Percentiles rank a stretch among this genome's conserved stretches.
Conservation (phyloP, 2,888 invertebrate genomes). For the Diaprepes abbreviatus region DNA sequence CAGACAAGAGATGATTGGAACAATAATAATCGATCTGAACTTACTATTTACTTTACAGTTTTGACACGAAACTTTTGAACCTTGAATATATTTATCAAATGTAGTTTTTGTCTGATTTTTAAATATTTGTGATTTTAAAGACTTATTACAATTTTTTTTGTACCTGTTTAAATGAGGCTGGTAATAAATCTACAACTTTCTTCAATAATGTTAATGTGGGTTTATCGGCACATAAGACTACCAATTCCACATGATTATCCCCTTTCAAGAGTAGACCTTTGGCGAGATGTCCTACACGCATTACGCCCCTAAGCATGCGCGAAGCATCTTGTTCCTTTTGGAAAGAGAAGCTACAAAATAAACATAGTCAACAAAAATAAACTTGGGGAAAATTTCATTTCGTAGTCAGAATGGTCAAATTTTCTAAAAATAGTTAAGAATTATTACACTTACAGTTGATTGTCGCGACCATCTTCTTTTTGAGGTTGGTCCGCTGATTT, state of each 20-base stretch:
- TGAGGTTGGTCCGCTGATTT: slow-evolving; percentile 66
- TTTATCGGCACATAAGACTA: slow-evolving; percentile 94
- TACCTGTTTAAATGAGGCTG: slow-evolving; percentile 77
- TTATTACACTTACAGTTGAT: slow-evolving; percentile 76
- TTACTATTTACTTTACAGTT: too few relatives aligned
- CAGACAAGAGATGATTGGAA: too few relatives aligned
- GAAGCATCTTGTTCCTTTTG: slow-evolving; percentile 73
- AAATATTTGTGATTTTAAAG: too few relatives aligned
- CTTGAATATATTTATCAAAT: too few relatives aligned
- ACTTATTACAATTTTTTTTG: too few relatives aligned
- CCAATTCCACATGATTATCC: slow-evolving; percentile 91
- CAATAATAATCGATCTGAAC: too few relatives aligned
- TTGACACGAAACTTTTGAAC: too few relatives aligned
- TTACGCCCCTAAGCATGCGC: slow-evolving; percentile 93
- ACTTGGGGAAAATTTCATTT: too few relatives aligned
- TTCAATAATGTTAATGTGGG: slow-evolving; percentile 91
- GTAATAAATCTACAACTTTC: slow-evolving; percentile 85
- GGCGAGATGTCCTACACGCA: slow-evolving; percentile 94
- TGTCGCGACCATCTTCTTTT: slow-evolving; percentile 80
- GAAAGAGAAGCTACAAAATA: slow-evolving; percentile 72
- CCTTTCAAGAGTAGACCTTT: slow-evolving; percentile 92
- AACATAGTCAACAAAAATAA: too few relatives aligned
- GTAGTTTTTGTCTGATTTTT: too few relatives aligned
- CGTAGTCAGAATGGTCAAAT: too few relatives aligned
- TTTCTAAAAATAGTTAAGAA: too few relatives aligned